Evolutionary conservation across 2,797 vertebrate genomes (phyloP), one percentile per base, ranked within the genome.

Genomic region (Caiman crocodilus): DNA sequence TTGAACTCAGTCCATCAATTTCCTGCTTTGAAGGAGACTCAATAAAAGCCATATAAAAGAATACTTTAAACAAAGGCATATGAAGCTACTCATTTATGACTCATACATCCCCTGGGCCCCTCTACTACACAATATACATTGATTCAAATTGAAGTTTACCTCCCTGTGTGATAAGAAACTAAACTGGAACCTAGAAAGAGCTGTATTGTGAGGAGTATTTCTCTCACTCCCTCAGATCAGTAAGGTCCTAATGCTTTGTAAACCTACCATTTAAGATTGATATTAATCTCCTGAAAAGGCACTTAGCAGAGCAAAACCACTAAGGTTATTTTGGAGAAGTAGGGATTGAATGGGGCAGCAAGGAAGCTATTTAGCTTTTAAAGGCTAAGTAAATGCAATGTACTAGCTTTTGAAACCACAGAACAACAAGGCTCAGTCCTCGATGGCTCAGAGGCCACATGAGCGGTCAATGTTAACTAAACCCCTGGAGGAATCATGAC

Each of bases 1-100:
- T 87, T 75, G 17, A 75, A 73, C 58, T 58, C 59, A 76, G 78
- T 17, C 60, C 78, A 77, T 65, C 76, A 85, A 77, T 89, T 84
- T 63, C 90, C 5, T 32, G 63, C 77, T 75, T 75, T 61, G 30
- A 30, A 50, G 60, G 58, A 87, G 82, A 85, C 78, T 86, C 84
- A 42, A 64, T 76, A 84, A 80, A 79, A 94, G 42, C 42, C 69
- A 75, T 94, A 87, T 90, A 83, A 94, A 87, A 86, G 77, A 78
- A 85, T 30, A 75, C 50, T 78, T 88, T 50, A 85, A 93, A 32
- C 75, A 81, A 12, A 17, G 67, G 28, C 32, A 78, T 67, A 23
- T 76, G 87, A 96, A 86, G 13, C 6, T n/a, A n/a, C 67, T 69
- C 25, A 74, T 82, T 10, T 4, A 64, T 75, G 87, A 79, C 83